Evolutionary conservation across 2,113 vertebrate species (phyloP).

Genomic region (Proteles cristata): DNA sequence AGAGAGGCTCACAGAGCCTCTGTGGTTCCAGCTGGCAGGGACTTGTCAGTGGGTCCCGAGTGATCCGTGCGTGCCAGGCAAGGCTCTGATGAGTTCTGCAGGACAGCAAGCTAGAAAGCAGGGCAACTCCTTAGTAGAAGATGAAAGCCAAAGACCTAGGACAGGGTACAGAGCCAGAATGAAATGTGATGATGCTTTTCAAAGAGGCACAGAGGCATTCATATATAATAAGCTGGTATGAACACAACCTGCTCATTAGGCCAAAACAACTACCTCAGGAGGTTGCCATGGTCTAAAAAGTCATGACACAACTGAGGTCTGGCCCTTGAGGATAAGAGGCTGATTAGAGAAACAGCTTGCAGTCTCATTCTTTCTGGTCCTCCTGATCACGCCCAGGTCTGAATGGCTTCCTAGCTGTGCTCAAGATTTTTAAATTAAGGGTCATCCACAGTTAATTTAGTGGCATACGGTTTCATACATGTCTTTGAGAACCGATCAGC

Average conservation of each 20-base stretch:
- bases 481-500: background rate
- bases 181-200: background rate
- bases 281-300: background rate
- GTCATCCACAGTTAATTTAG: background rate
- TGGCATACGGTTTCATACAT: background rate
- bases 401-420: background rate
- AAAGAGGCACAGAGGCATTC: background rate
- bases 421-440: background rate
- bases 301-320: background rate
- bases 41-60: background rate
- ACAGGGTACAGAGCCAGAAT: background rate
- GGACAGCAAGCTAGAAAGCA: background rate
- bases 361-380: background rate
- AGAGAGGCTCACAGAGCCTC: background rate
- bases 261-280: background rate
- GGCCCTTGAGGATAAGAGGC: background rate
- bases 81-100: background rate
- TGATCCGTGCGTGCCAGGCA: background rate
- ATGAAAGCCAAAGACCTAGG: background rate
- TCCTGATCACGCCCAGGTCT: background rate
- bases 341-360: background rate
- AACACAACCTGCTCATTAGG: background rate
- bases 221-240: background rate
- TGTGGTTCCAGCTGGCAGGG: background rate
- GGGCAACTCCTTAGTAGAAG: background rate